phyloP scores from a whole-genome alignment of 2,888 invertebrate genomes.

The Lepidocyrtoides sp. region DNA sequence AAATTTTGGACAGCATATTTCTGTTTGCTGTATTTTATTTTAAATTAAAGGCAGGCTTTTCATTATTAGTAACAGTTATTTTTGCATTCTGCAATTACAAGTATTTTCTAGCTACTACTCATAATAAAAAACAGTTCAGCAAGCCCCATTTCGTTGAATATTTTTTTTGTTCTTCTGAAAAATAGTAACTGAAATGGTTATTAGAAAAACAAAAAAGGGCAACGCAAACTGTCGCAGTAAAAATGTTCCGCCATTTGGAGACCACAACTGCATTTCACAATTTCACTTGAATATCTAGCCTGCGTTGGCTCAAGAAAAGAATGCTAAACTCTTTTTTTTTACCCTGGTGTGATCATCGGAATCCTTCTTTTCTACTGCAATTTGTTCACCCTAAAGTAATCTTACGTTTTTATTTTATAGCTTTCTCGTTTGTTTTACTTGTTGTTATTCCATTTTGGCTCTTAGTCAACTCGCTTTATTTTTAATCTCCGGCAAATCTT shows the following conservation, averaged over 20 bases:
- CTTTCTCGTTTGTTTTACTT: constrained; percentile 72
- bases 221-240: neutral
- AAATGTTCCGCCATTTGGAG: constrained; percentile 30
- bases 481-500: constrained; percentile 78
- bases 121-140: no score
- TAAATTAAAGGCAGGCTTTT: no score
- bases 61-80: no score
- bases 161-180: no score
- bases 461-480: constrained; percentile 82
- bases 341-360: constrained; percentile 33
- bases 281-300: no score
- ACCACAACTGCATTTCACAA: constrained; percentile 45
- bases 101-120: no score
- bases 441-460: constrained; percentile 79
- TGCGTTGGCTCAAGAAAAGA: neutral
- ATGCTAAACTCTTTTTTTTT: neutral
- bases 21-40: no score
- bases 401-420: constrained; percentile 72
- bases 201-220: neutral
- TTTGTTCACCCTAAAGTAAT: constrained; percentile 70
- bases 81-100: no score
- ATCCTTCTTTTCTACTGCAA: constrained; percentile 48
- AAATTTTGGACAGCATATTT: no score
- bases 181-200: neutral
- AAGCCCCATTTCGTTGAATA: no score